Evolutionary conservation across 2,113 vertebrate genomes (phyloP).

Genomic region (Datnioides undecimradiatus): DNA sequence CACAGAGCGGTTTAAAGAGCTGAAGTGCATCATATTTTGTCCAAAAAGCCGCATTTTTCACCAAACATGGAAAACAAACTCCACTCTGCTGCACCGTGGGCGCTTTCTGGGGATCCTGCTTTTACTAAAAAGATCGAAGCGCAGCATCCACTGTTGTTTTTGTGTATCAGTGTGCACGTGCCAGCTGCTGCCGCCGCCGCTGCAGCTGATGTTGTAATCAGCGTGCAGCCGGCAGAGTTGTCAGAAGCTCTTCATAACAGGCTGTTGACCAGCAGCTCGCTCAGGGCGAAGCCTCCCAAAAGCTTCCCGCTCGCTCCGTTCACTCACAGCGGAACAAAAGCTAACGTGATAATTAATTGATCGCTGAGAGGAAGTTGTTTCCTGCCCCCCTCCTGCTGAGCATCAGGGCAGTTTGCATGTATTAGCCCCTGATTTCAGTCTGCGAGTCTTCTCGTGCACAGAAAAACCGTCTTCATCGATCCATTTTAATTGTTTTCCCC

Average conservation of each 20-base stretch:
- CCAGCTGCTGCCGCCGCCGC: neutral
- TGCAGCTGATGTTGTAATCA: neutral
- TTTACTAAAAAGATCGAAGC: too few relatives aligned
- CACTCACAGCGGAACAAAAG: neutral
- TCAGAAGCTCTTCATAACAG: constrained; percentile 28
- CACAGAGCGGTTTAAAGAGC: too few relatives aligned
- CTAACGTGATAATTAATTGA: constrained; percentile 1
- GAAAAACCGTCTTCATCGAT: neutral
- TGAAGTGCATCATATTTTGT: too few relatives aligned
- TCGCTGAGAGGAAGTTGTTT: constrained; percentile 2
- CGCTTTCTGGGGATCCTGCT: too few relatives aligned
- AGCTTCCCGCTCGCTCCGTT: neutral
- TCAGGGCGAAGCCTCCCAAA: neutral
- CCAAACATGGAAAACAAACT: too few relatives aligned
- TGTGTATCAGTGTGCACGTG: neutral
- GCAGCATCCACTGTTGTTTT: too few relatives aligned
- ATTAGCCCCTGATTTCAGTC: neutral
- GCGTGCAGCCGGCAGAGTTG: neutral
- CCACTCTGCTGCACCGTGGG: too few relatives aligned
- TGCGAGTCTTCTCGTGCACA: neutral
- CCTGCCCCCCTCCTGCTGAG: neutral
- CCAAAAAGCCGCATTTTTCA: too few relatives aligned
- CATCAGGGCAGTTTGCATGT: neutral
- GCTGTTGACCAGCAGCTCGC: constrained; percentile 3
- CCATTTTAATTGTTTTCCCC: neutral